Conservation (phyloP, 2,888 invertebrate species). For the Sminthurinus aureus region DNA sequence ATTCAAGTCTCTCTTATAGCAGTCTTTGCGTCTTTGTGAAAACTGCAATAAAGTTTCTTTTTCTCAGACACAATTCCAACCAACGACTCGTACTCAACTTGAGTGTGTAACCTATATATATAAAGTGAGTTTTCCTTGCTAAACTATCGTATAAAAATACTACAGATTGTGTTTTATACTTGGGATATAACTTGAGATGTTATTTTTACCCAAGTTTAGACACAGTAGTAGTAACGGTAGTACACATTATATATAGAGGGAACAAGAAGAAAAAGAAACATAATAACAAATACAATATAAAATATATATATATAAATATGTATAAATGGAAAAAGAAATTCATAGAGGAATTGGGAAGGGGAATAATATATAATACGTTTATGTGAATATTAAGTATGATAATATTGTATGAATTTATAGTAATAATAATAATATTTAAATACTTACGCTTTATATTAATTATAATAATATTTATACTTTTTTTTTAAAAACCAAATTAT, state of each 20-base stretch:
- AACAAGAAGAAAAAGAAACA: no score
- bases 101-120: constrained; percentile 46
- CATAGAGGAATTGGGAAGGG: no score
- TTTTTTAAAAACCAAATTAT: background rate
- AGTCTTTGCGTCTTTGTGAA: constrained; percentile 32
- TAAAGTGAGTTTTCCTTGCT: constrained; percentile 47
- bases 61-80: constrained; percentile 45
- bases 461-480: background rate
- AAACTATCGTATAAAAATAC: constrained; percentile 40
- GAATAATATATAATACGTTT: background rate
- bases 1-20: constrained; percentile 35
- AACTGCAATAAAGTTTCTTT: constrained; percentile 38
- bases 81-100: constrained; percentile 44
- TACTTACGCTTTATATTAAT: no score
- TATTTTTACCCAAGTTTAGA: constrained; percentile 17
- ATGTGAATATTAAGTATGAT: no score
- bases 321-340: background rate
- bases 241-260: no score
- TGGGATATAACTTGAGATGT: constrained; percentile 2
- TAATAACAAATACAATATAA: no score
- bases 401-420: background rate
- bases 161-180: constrained; percentile 30
- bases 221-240: no score
- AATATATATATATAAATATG: no score
- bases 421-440: background rate